A percentile compares a stretch with the other conserved stretches of the same genome.
Conservation (phyloP, 2,797 vertebrate genomes). For the Notamacropus eugenii region DNA sequence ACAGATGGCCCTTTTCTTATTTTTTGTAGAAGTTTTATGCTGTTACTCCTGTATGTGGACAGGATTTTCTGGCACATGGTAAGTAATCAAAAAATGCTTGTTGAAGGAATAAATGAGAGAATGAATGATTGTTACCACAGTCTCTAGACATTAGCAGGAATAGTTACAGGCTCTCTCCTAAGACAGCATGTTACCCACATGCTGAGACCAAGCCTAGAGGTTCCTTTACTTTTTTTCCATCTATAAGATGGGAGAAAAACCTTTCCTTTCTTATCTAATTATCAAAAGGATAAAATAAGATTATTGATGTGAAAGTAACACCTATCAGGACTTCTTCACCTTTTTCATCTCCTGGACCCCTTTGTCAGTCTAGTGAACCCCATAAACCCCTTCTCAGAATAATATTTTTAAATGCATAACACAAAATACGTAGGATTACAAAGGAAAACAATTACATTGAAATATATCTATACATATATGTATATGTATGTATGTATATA, state of each 20-base stretch:
- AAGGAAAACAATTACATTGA: background rate
- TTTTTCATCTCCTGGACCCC: background rate
- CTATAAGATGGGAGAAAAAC: background rate
- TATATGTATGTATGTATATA: too few relatives aligned
- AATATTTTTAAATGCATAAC: background rate
- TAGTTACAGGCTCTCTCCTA: background rate
- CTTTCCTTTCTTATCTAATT: background rate
- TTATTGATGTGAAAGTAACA: background rate
- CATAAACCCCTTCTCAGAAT: background rate
- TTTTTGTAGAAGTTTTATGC: conserved; percentile 27
- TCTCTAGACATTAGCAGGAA: background rate
- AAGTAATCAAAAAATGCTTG: background rate
- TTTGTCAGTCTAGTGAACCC: background rate
- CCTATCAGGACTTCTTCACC: background rate
- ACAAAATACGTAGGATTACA: background rate
- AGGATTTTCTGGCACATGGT: background rate
- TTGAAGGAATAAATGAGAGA: background rate
- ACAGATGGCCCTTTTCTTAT: conserved; percentile 10
- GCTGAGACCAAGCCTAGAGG: background rate
- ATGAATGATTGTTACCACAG: background rate
- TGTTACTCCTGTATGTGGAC: background rate
- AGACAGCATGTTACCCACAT: background rate
- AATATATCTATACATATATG: too few relatives aligned
- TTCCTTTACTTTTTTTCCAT: background rate
- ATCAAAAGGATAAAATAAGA: background rate